These are phyloP conservation scores for Prietella phreatophila DNA, from an alignment of 2,113 vertebrate genomes.

Conservation along the genomic window DNA sequence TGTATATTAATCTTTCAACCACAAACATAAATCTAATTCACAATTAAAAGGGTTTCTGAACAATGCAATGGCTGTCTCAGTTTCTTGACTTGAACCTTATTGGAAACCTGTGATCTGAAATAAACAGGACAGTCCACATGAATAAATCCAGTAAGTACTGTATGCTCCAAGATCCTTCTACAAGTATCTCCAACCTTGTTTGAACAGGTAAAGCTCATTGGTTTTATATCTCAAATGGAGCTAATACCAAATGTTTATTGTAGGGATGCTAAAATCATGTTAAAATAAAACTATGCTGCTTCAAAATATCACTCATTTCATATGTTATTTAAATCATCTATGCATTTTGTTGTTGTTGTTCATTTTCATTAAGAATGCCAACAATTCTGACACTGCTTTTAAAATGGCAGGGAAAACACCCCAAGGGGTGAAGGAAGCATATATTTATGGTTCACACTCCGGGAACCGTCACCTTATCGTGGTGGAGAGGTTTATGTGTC, in stretches of 20 bases:
- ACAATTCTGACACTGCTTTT: neutral
- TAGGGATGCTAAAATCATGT: neutral
- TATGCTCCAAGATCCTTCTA: neutral
- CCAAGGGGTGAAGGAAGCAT: neutral
- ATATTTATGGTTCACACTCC: constrained; percentile 16
- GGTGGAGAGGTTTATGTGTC: no score
- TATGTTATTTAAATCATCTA: neutral
- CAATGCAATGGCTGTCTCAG: neutral
- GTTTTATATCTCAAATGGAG: neutral
- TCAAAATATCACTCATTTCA: neutral
- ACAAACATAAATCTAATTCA: neutral
- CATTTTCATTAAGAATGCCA: neutral
- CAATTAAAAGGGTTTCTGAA: neutral
- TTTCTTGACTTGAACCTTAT: neutral
- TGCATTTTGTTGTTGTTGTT: neutral
- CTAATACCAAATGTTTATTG: neutral
- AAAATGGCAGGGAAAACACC: neutral
- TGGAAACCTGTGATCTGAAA: neutral
- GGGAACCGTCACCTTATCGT: no score
- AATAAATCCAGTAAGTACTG: neutral
- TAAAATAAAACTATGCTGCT: neutral
- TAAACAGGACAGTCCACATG: neutral
- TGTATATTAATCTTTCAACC: neutral
- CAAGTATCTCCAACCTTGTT: neutral
- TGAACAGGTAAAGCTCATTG: neutral